Evolutionary conservation across 2,888 invertebrate genomes (phyloP).

Genomic region (Ophonus ardosiacus): DNA sequence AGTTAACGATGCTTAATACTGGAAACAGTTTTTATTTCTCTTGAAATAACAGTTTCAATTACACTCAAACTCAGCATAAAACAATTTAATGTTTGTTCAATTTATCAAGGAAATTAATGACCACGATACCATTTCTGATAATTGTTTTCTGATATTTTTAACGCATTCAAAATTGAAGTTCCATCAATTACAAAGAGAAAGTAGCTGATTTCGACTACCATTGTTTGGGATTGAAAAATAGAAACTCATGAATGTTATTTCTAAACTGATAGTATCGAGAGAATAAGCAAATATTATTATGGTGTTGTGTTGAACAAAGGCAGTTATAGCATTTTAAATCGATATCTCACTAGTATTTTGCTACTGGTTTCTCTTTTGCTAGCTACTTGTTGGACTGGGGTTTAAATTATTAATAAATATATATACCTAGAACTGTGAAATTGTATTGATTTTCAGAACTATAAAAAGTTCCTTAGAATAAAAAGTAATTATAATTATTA

Average conservation of each 20-base stretch:
- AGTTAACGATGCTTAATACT: not conserved
- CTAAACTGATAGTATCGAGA: not conserved
- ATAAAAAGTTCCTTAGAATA: not conserved
- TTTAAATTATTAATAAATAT: not conserved
- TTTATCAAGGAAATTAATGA: conserved; percentile 63
- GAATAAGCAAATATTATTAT: conserved; percentile 27
- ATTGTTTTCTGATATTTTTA: conserved; percentile 63
- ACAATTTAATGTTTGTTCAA: conserved; percentile 4
- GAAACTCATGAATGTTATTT: conserved; percentile 18
- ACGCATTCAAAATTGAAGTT: conserved; percentile 53
- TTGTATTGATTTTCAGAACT: not conserved
- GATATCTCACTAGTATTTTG: conserved; percentile 12
- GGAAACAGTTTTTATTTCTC: not conserved
- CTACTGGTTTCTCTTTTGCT: conserved; percentile 1
- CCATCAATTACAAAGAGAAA: conserved; percentile 58
- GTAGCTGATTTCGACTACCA: conserved; percentile 19
- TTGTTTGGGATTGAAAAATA: conserved; percentile 36
- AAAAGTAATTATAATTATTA: not conserved
- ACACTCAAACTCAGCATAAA: conserved; percentile 12
- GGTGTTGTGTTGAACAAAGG: conserved; percentile 5
- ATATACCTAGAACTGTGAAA: conserved; percentile 35
- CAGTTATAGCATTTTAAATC: conserved; percentile 18
- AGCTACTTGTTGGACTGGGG: not conserved
- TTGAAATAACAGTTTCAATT: conserved; percentile 19
- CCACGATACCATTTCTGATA: conserved; percentile 42